phyloP scores from a whole-genome alignment of 2,113 vertebrate genomes.

The Alethe castanea region DNA sequence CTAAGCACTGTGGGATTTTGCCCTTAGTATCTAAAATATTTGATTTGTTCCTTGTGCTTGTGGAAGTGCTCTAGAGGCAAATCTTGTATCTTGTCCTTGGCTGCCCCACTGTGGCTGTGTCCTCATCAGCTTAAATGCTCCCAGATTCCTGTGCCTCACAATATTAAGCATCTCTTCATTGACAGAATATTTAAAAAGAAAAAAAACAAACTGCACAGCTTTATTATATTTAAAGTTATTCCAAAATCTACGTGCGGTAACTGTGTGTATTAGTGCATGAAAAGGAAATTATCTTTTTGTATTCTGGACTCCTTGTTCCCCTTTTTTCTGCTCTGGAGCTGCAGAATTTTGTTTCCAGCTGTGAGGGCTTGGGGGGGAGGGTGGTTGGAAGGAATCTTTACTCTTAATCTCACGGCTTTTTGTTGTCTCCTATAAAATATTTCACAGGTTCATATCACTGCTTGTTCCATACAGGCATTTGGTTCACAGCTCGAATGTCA shows the following conservation, averaged over 20 bases:
- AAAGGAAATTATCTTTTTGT: neutral
- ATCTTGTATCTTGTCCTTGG: conserved; percentile 2
- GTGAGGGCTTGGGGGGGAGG: accelerated
- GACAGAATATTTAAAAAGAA: neutral
- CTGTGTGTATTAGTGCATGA: neutral
- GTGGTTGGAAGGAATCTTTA: neutral
- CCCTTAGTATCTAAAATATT: conserved; percentile 29
- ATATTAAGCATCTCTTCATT: neutral
- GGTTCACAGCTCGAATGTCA: neutral
- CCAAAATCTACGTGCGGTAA: neutral
- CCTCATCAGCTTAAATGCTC: neutral
- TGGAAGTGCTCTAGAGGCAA: conserved; percentile 1
- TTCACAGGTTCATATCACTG: neutral
- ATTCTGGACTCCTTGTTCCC: neutral
- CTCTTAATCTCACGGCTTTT: neutral
- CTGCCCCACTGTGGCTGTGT: conserved; percentile 34
- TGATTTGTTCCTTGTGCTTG: neutral
- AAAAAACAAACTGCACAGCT: neutral
- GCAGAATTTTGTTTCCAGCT: neutral
- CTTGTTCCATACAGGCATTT: neutral
- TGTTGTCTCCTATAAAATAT: neutral
- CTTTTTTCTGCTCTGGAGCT: neutral
- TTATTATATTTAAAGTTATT: neutral
- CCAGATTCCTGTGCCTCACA: neutral
- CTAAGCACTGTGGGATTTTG: conserved; percentile 31